Conservation (phyloP, 1,140 invertebrate species). For the Euglossa dilemma region DNA sequence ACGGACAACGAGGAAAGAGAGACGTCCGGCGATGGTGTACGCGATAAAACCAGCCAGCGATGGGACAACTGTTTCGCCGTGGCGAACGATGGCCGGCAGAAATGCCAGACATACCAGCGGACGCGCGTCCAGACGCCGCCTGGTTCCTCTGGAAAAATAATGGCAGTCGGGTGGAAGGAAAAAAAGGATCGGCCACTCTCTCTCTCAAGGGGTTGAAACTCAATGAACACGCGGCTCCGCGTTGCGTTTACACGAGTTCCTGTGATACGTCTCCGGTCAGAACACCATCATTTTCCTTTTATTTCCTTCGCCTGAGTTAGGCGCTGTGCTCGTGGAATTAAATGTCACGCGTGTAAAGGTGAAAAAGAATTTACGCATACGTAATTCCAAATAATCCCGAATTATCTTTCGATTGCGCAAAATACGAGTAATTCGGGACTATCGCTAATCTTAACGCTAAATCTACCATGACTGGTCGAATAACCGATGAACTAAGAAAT, state of each 20-base stretch:
- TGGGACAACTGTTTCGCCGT: constrained; percentile 71
- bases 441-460: too few relatives aligned
- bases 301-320: not conserved
- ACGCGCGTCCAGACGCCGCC: constrained; percentile 81
- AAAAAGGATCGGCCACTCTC: constrained; percentile 32
- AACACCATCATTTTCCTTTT: not conserved
- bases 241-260: constrained; percentile 13
- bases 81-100: constrained; percentile 64
- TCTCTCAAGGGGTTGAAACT: constrained; percentile 57
- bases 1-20: not conserved
- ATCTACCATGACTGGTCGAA: too few relatives aligned
- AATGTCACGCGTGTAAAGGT: too few relatives aligned
- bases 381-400: not conserved
- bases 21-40: not conserved
- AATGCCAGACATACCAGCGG: constrained; percentile 81
- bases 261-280: not conserved
- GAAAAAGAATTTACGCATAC: not conserved
- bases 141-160: constrained; percentile 77
- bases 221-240: constrained; percentile 47
- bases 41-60: not conserved
- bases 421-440: not conserved
- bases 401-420: not conserved
- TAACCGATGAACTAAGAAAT: too few relatives aligned
- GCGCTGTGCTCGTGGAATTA: not conserved
- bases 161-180: constrained; percentile 61